These are phyloP conservation scores for Catharus fuscescens DNA, from an alignment of 2,113 vertebrate species.

Conservation along the genomic window DNA sequence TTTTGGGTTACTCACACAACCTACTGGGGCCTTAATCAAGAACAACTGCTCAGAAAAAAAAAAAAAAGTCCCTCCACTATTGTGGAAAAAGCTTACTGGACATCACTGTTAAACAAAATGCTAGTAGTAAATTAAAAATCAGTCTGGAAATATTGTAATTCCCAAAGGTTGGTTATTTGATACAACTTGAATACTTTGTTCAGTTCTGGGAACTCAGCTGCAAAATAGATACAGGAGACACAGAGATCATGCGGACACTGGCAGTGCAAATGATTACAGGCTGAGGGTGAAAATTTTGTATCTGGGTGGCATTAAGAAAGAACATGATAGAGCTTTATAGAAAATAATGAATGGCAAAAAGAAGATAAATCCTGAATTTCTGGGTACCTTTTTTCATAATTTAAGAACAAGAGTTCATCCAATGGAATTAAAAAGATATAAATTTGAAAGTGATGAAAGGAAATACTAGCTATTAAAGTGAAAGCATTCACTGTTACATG, in stretches of 20 bases:
- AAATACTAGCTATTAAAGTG: neutral
- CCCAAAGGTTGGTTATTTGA: neutral
- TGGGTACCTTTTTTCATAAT: neutral
- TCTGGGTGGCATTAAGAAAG: neutral
- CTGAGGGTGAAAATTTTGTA: neutral
- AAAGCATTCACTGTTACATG: neutral
- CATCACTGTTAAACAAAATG: neutral
- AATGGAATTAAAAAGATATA: constrained; percentile 15
- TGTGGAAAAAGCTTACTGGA: neutral
- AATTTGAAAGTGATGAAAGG: neutral
- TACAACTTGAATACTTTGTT: neutral
- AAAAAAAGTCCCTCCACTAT: neutral
- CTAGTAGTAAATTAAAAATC: neutral
- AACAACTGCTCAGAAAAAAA: neutral
- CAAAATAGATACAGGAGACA: neutral
- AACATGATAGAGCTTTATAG: neutral
- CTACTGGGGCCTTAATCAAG: neutral
- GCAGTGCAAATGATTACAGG: neutral
- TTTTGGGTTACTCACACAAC: neutral
- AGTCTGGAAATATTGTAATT: neutral
- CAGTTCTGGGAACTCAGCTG: neutral
- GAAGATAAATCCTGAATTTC: constrained; percentile 13
- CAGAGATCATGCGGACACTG: neutral
- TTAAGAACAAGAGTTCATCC: neutral
- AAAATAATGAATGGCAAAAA: neutral